These are phyloP conservation scores for Pyrocoelia pectoralis DNA, from an alignment of 2,888 invertebrate genomes.

Conservation along the genomic window DNA sequence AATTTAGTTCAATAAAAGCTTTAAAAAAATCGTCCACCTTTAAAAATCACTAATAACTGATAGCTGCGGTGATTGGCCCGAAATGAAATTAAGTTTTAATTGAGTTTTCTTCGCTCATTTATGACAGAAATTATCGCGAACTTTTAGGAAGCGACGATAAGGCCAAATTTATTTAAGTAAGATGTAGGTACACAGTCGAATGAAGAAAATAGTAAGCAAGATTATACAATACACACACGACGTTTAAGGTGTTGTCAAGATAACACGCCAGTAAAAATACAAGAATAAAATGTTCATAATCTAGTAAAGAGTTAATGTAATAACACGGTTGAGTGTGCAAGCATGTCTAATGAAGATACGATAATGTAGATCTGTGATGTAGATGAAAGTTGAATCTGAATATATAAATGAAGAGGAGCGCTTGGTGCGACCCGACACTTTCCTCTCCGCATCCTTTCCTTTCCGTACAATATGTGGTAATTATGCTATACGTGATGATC, in stretches of 20 bases:
- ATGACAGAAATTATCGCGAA: too few relatives aligned
- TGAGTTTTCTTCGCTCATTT: too few relatives aligned
- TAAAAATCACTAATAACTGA: too few relatives aligned
- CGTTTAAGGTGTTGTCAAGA: conserved; percentile 7
- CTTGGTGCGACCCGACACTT: conserved; percentile 33
- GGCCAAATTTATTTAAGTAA: too few relatives aligned
- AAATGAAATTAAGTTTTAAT: too few relatives aligned
- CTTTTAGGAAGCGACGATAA: too few relatives aligned
- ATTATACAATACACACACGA: not conserved
- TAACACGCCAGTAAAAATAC: conserved; percentile 15
- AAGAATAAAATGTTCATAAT: conserved; percentile 30
- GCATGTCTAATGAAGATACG: conserved; percentile 36
- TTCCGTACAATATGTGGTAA: conserved; percentile 38
- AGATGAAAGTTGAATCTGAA: conserved; percentile 27
- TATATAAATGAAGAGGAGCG: conserved; percentile 28
- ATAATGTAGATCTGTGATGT: conserved; percentile 31
- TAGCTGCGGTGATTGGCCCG: too few relatives aligned
- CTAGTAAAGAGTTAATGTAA: conserved; percentile 35
- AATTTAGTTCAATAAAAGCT: too few relatives aligned
- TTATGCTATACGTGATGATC: conserved; percentile 41
- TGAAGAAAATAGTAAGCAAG: not conserved
- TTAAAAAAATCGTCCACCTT: too few relatives aligned
- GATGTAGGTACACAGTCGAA: too few relatives aligned
- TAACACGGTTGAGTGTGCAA: conserved; percentile 35
- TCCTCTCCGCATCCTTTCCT: conserved; percentile 30